Evolutionary conservation across 2,113 vertebrate genomes (phyloP).

Genomic region (Cariama cristata): DNA sequence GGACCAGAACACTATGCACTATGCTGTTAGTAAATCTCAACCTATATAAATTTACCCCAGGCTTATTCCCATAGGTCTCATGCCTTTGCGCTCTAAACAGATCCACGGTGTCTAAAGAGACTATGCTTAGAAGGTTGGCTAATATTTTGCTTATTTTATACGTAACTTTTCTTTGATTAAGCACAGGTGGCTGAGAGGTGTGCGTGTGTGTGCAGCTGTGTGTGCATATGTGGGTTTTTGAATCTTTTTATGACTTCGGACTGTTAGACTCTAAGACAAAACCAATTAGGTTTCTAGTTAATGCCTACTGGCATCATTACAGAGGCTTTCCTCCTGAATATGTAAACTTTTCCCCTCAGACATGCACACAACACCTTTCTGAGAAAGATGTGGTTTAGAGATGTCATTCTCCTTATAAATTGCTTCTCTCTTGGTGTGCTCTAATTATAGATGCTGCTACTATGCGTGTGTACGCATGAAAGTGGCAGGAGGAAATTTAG

Average conservation of each 20-base stretch:
- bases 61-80: background rate
- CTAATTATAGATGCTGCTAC: background rate
- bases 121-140: background rate
- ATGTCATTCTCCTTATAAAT: background rate
- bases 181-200: background rate
- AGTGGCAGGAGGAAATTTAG: background rate
- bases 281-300: background rate
- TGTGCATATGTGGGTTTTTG: rapidly evolving
- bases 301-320: background rate
- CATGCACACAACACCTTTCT: background rate
- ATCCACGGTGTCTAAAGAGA: background rate
- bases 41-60: background rate
- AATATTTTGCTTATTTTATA: background rate
- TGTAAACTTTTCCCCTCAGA: background rate
- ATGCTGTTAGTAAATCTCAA: background rate
- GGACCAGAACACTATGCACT: rapidly evolving
- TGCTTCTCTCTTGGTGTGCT: background rate
- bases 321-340: background rate
- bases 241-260: background rate
- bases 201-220: background rate
- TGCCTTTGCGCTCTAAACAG: background rate
- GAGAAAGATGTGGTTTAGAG: background rate
- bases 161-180: background rate
- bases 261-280: background rate
- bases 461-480: background rate